Percentiles rank a stretch among this genome's conserved stretches.
Conservation (phyloP, 2,113 vertebrate genomes). For the Propithecus coquereli region DNA sequence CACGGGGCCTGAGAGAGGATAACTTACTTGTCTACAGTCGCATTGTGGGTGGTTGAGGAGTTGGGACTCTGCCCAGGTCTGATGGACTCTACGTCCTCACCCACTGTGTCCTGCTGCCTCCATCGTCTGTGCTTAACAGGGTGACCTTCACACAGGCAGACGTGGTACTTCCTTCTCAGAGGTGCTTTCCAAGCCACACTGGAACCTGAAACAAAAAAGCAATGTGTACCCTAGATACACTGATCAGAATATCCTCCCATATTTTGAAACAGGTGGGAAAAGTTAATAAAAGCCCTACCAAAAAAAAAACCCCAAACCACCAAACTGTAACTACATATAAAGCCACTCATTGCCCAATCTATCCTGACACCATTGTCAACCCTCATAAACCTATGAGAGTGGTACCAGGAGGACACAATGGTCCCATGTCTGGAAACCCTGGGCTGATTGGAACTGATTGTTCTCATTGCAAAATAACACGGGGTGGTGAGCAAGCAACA, state of each 20-base stretch:
- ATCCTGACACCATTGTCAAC: background rate
- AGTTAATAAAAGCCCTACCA: background rate
- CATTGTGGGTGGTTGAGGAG: background rate
- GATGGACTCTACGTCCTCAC: background rate
- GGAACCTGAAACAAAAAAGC: background rate
- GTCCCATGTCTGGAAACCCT: background rate
- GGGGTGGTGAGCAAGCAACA: background rate
- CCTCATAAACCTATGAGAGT: background rate
- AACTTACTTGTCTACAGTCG: background rate
- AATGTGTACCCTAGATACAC: background rate
- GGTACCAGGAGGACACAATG: accelerated
- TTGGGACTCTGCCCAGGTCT: background rate
- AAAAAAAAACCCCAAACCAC: background rate
- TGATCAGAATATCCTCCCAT: background rate
- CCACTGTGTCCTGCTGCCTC: background rate
- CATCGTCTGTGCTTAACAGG: background rate
- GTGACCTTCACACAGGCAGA: background rate
- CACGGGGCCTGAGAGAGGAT: background rate
- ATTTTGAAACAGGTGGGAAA: background rate
- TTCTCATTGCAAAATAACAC: background rate
- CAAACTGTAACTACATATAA: background rate
- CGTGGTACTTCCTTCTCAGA: accelerated
- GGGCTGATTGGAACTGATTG: background rate
- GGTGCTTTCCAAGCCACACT: background rate
- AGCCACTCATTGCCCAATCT: background rate